A percentile compares a stretch with the other conserved stretches of the same genome.
phyloP scores from a whole-genome alignment of 2,888 invertebrate genomes.

The Sarcophaga rosellei region DNA sequence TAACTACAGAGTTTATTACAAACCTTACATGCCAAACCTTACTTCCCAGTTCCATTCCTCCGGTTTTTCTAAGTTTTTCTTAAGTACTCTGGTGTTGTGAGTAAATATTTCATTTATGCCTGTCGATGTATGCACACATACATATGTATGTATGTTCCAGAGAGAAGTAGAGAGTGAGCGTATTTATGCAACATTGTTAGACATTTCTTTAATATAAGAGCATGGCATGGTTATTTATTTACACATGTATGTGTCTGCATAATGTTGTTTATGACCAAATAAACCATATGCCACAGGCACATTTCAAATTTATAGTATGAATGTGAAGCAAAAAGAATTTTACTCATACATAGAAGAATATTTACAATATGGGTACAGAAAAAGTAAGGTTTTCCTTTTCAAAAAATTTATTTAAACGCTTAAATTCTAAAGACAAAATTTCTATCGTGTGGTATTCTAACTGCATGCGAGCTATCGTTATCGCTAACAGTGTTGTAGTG shows the following conservation, averaged over 20 bases:
- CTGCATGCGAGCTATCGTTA: too few relatives aligned
- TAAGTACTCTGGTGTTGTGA: conserved; percentile 2
- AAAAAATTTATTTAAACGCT: too few relatives aligned
- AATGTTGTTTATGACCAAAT: conserved; percentile 42
- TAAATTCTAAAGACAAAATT: too few relatives aligned
- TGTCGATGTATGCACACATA: too few relatives aligned
- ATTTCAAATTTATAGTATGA: too few relatives aligned
- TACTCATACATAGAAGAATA: too few relatives aligned
- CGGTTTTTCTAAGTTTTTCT: not conserved
- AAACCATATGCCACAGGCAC: conserved; percentile 18
- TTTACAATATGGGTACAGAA: too few relatives aligned
- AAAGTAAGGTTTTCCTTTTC: too few relatives aligned
- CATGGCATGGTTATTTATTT: not conserved
- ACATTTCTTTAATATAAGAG: not conserved
- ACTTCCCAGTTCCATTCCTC: too few relatives aligned
- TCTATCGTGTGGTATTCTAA: too few relatives aligned
- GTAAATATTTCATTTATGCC: conserved; percentile 33
- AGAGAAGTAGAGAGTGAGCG: not conserved
- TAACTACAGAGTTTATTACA: conserved; percentile 45
- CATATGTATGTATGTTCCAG: not conserved
- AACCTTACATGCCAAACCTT: conserved; percentile 3
- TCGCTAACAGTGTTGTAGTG: too few relatives aligned
- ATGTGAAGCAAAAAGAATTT: too few relatives aligned
- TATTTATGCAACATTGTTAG: not conserved
- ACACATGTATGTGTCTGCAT: conserved; percentile 6